Evolutionary conservation across 2,113 vertebrate species (phyloP).

Genomic region (Elephas maximus): DNA sequence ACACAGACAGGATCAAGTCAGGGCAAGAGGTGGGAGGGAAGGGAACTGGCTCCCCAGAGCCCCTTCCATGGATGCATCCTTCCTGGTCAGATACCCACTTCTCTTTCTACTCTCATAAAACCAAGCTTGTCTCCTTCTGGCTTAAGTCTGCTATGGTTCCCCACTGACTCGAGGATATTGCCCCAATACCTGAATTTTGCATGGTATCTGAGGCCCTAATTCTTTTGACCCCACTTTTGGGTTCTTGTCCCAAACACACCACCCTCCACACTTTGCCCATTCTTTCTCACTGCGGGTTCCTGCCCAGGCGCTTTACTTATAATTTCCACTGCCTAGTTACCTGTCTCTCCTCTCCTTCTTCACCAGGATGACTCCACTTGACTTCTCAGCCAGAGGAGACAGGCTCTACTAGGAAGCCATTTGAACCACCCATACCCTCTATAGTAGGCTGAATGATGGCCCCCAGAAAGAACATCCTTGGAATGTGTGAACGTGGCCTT

Average conservation of each 20-base stretch:
- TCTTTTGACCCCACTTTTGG: no score
- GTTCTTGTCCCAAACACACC: rapidly evolving
- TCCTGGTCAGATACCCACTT: background rate
- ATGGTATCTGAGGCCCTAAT: rapidly evolving
- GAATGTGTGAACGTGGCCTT: no score
- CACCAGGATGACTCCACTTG: no score
- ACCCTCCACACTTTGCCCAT: rapidly evolving
- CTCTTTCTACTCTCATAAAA: no score
- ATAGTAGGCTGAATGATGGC: rapidly evolving
- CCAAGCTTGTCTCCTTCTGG: background rate
- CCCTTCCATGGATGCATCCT: rapidly evolving
- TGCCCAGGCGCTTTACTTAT: background rate
- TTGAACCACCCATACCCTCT: rapidly evolving
- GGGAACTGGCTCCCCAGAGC: rapidly evolving
- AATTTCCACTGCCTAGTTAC: rapidly evolving
- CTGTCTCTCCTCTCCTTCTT: background rate
- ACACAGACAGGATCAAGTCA: no score
- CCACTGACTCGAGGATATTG: rapidly evolving
- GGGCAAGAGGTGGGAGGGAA: rapidly evolving
- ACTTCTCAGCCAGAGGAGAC: no score
- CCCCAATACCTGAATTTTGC: background rate
- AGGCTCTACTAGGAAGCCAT: background rate
- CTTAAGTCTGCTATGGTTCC: background rate
- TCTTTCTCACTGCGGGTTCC: rapidly evolving
- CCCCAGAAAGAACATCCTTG: background rate